These are phyloP conservation scores for Emydoidea blandingii DNA, from an alignment of 2,797 vertebrate genomes.

Conservation along the genomic window DNA sequence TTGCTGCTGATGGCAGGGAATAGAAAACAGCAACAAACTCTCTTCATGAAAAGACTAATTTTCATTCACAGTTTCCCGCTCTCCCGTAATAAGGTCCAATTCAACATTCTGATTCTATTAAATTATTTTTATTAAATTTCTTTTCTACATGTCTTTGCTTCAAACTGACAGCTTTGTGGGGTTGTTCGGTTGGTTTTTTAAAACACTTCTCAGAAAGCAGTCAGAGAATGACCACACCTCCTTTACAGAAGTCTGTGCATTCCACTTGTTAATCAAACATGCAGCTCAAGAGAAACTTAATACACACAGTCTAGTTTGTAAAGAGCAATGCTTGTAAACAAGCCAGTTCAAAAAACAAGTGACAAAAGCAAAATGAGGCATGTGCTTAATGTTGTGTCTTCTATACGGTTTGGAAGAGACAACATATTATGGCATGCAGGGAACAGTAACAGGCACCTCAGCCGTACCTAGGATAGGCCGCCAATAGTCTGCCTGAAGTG, in stretches of 20 bases:
- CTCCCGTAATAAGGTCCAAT: background rate
- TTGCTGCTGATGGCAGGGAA: background rate
- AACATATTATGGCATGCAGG: background rate
- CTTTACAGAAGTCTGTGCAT: background rate
- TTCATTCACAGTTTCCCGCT: background rate
- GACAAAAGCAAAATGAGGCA: background rate
- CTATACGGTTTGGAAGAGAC: background rate
- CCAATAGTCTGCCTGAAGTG: background rate
- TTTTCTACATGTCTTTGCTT: background rate
- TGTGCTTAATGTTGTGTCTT: background rate
- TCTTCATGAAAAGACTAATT: too few species aligned
- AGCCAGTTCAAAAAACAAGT: background rate
- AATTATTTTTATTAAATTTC: background rate
- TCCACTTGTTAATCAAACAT: background rate
- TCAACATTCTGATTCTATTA: background rate
- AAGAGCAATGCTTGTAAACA: background rate
- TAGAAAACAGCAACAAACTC: background rate
- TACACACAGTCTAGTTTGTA: background rate
- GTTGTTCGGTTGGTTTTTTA: background rate
- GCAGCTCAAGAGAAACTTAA: background rate
- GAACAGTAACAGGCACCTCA: background rate
- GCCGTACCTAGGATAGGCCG: background rate
- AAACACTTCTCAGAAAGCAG: background rate
- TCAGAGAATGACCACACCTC: background rate
- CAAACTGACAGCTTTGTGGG: background rate